Conservation (phyloP, 2,888 invertebrate genomes). For the Cepaea hortensis region DNA sequence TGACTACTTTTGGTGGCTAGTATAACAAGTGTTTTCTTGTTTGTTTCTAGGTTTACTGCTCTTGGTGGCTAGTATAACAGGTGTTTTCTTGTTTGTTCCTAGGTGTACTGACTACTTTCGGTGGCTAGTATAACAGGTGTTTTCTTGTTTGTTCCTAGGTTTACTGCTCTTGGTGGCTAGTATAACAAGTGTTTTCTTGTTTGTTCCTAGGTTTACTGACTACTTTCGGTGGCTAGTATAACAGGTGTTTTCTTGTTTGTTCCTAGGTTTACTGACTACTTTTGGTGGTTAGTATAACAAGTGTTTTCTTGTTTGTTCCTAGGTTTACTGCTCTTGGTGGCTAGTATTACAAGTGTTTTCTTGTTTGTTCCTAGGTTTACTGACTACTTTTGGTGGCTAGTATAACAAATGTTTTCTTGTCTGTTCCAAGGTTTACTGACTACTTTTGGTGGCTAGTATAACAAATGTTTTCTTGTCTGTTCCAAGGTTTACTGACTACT, state of each 20-base stretch:
- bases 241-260: too few species aligned
- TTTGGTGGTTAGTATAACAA: not conserved
- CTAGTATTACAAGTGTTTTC: not conserved
- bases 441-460: too few species aligned
- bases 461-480: not conserved
- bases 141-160: not conserved
- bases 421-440: too few species aligned
- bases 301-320: not conserved
- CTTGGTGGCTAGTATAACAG: too few species aligned
- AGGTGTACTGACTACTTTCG: too few species aligned
- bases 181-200: not conserved
- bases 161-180: not conserved
- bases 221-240: too few species aligned
- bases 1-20: too few species aligned
- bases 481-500: not conserved
- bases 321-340: not conserved
- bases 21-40: not conserved
- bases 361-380: constrained; percentile 47
- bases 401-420: too few species aligned
- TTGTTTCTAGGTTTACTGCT: constrained; percentile 50
- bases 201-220: constrained; percentile 50
- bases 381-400: too few species aligned
- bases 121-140: not conserved
- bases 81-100: too few species aligned
- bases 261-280: too few species aligned